Evolutionary conservation across 2,113 vertebrate genomes (phyloP).

Genomic region (Pogona vitticeps): DNA sequence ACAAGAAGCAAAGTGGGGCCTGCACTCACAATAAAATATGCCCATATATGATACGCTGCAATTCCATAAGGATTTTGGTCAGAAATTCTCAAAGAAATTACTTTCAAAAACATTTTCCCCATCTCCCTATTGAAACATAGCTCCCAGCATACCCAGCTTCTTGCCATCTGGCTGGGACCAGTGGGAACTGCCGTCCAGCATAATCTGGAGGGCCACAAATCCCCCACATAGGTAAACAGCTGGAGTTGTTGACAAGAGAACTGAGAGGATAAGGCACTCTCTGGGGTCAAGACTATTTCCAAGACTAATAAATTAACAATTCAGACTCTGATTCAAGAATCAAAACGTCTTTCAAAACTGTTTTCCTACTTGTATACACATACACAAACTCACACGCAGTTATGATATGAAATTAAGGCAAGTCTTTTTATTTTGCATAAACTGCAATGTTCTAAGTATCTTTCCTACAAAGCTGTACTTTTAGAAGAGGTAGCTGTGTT

Average conservation of each 20-base stretch:
- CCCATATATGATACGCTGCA: neutral
- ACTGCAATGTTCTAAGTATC: no score
- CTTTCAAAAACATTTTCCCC: neutral
- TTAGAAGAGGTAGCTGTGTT: no score
- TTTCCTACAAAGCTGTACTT: no score
- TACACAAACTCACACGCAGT: no score
- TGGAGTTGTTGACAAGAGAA: no score
- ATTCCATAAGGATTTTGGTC: neutral
- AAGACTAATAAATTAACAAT: neutral
- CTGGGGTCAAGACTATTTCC: neutral
- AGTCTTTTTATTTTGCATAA: fast-evolving
- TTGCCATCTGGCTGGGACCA: no score
- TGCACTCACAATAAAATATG: neutral
- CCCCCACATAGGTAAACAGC: no score
- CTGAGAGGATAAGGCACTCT: neutral
- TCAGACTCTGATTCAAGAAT: neutral
- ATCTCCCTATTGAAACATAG: no score
- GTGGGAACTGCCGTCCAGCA: no score
- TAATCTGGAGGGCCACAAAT: no score
- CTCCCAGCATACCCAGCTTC: no score
- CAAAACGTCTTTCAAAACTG: neutral
- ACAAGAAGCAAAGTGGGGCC: neutral
- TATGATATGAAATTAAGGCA: slow-evolving; percentile 22
- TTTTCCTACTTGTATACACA: neutral
- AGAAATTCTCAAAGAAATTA: neutral